Evolutionary conservation across 64 coral and sea anemone genomes (phyloP).

Genomic region (Hydrozoanthus tunicans): DNA sequence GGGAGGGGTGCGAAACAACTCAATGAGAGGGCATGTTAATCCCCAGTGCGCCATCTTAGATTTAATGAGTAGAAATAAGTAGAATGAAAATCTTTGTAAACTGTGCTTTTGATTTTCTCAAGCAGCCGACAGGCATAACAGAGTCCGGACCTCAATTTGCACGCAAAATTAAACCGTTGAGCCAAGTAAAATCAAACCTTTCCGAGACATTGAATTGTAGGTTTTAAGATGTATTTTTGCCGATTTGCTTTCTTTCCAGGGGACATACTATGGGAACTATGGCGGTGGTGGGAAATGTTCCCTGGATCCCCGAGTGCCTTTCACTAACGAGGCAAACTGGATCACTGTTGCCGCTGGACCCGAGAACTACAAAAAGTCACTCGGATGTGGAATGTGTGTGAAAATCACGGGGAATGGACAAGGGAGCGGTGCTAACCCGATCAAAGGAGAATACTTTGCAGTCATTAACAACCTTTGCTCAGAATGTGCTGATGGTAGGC

Average conservation of each 20-base stretch:
- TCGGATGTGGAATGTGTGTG: slow-evolving; percentile 45
- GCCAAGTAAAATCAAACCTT: background rate
- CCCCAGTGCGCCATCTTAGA: too few relatives aligned
- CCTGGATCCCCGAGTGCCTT: background rate
- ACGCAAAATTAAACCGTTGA: background rate
- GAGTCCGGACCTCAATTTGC: too few relatives aligned
- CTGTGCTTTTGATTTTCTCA: too few relatives aligned
- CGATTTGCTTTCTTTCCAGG: background rate
- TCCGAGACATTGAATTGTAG: too few relatives aligned
- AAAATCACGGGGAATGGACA: slow-evolving; percentile 16
- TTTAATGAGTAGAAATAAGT: too few relatives aligned
- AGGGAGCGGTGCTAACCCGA: background rate
- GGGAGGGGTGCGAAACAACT: too few relatives aligned
- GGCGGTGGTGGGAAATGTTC: slow-evolving; percentile 32
- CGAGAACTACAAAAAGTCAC: slow-evolving; percentile 48
- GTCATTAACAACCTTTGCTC: slow-evolving; percentile 40
- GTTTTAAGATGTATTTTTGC: background rate
- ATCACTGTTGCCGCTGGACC: slow-evolving; percentile 42
- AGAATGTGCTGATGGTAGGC: slow-evolving; percentile 18
- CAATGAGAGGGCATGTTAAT: too few relatives aligned
- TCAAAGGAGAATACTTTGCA: slow-evolving; percentile 35
- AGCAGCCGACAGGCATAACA: too few relatives aligned
- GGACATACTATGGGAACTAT: slow-evolving; percentile 39
- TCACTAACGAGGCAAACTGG: background rate
- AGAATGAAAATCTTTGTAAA: too few relatives aligned